These are phyloP conservation scores for Augochlora pura DNA, from an alignment of 1,140 invertebrate species.

Conservation along the genomic window DNA sequence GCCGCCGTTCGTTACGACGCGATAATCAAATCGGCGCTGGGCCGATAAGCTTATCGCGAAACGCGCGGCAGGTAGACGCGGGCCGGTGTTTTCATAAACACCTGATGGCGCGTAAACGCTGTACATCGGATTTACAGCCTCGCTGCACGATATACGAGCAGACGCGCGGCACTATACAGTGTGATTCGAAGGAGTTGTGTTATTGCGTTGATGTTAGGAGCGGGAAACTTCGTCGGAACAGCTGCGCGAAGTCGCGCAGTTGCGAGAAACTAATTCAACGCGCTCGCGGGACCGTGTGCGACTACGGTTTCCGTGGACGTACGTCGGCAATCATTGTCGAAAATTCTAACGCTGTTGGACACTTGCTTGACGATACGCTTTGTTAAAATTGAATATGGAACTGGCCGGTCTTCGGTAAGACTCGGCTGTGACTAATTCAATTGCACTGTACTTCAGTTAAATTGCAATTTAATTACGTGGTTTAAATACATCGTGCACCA, in stretches of 20 bases:
- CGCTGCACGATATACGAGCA: background rate
- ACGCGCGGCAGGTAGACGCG: background rate
- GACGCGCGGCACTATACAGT: conserved; percentile 19
- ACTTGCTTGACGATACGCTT: background rate
- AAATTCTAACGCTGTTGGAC: background rate
- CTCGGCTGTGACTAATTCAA: no score
- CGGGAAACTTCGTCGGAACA: conserved; percentile 36
- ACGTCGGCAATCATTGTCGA: background rate
- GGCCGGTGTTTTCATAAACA: conserved; percentile 2
- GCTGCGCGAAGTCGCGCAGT: conserved; percentile 35
- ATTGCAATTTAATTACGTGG: no score
- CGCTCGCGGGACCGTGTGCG: background rate
- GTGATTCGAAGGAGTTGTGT: background rate
- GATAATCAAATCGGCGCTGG: background rate
- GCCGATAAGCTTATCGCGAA: background rate
- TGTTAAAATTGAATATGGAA: no score
- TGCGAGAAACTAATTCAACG: conserved; percentile 21
- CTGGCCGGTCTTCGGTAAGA: no score
- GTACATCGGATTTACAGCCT: background rate
- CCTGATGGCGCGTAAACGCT: background rate
- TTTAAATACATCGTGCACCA: no score
- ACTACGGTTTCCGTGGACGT: background rate
- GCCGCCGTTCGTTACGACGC: background rate
- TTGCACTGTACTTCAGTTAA: no score
- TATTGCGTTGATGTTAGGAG: conserved; percentile 10